Evolutionary conservation across 2,113 vertebrate species (phyloP), one percentile per base, ranked within the genome.

Genomic region (Ochotona princeps): DNA sequence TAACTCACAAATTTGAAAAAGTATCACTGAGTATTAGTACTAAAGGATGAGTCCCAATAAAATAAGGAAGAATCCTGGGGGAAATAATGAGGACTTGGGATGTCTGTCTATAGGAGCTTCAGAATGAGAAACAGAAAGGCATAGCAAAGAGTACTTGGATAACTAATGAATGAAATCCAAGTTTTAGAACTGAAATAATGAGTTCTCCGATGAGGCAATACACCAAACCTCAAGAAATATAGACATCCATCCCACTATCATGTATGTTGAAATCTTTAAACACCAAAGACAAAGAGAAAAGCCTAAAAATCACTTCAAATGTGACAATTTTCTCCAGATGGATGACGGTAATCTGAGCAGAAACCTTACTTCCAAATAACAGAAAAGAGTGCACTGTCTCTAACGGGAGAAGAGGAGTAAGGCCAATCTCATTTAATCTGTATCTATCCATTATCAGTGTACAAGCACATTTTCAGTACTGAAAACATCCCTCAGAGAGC

Each of bases 391-490:
- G 28, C 23, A 15, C 26, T 61, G 74, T 78, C 21, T 47, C 67
- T 61, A 73, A 91, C 78, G 23, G 32, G 23, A 14, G 30, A 82
- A 69, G 32, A 69, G 70, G 78, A 93, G 21, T 23, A 73, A 78
- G 28, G 15, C 25, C 23, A 44, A 82, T 65, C 57, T 60, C 7
- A 70, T 82, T 35, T 35, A 47, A 92, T 73, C 20, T 60, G 72
- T 20, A 26, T 28, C 35, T 87, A 18, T 86, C 23, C 73, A 78
- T 57, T 18, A 67, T 66, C 26, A 32, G 14, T 26, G 32, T 25
- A 92, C 91, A 61, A 93, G 72, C 83, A 93, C 28, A 76, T 81
- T 79, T 93, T 86, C 30, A 66, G 60, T 69, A 61, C 32, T 72
- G 60, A 25, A 89, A 85, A 95, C 25, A 28, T 15, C 18, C 44